Conservation (phyloP, 2,797 vertebrate genomes). For the Lithobates sylvaticus region DNA sequence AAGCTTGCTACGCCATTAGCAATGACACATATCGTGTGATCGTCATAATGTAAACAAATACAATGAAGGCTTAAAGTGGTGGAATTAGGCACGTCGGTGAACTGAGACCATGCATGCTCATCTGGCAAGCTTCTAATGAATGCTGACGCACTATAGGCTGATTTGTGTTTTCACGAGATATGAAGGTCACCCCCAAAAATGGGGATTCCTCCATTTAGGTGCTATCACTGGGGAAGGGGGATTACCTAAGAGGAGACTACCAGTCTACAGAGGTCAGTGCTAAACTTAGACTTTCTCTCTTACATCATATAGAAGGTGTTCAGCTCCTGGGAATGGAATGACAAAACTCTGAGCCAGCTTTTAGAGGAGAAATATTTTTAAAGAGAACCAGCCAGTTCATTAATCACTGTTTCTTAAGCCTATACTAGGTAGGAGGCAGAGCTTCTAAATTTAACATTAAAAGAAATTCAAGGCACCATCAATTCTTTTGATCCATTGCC, state of each 20-base stretch:
- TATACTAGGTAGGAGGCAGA: too few species aligned
- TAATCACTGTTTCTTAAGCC: too few species aligned
- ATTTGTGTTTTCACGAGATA: background rate
- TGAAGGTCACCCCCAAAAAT: background rate
- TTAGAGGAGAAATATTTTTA: background rate
- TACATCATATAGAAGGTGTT: too few species aligned
- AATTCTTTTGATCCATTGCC: too few species aligned
- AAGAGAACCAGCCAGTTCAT: too few species aligned
- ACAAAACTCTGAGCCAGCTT: background rate
- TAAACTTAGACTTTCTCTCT: background rate
- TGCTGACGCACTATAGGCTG: background rate
- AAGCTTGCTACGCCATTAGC: background rate
- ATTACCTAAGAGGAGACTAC: background rate
- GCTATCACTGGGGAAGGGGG: background rate
- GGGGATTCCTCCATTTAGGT: background rate
- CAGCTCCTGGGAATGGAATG: background rate
- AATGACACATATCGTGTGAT: background rate
- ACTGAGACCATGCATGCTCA: background rate
- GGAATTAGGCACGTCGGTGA: conserved; percentile 1
- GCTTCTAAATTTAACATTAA: too few species aligned
- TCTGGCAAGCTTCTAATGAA: background rate
- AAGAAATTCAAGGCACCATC: too few species aligned
- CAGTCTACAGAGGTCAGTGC: background rate
- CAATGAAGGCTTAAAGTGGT: background rate
- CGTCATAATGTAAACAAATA: conserved; percentile 9